phyloP scores from a whole-genome alignment of 2,888 invertebrate species.

The Prosapia bicincta region DNA sequence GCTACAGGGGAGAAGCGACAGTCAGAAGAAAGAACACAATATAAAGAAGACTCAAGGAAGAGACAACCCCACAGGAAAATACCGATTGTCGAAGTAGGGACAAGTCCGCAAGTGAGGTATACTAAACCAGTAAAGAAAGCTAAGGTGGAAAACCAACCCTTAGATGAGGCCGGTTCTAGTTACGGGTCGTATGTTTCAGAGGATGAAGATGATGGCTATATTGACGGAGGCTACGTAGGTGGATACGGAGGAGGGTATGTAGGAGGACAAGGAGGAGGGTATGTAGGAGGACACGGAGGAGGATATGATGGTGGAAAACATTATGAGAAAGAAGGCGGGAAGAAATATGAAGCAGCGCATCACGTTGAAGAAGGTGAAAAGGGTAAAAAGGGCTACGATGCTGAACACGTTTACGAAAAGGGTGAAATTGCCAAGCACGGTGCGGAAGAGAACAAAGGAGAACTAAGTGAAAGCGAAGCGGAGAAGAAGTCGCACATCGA shows the following conservation, averaged over 20 bases:
- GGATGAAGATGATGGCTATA: conserved; percentile 29
- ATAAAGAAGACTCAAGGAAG: not conserved
- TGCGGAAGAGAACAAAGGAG: conserved; percentile 53
- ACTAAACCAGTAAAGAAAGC: not conserved
- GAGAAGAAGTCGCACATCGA: conserved; percentile 55
- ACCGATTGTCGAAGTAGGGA: not conserved
- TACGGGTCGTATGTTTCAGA: conserved; percentile 26
- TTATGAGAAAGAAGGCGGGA: conserved; percentile 48
- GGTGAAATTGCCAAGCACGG: conserved; percentile 56
- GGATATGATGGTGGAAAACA: conserved; percentile 38
- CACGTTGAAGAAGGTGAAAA: conserved; percentile 55
- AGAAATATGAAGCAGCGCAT: conserved; percentile 50
- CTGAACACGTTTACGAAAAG: conserved; percentile 53
- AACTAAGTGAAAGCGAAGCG: conserved; percentile 53
- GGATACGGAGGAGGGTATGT: conserved; percentile 19
- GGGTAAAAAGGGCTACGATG: conserved; percentile 55
- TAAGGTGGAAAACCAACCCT: conserved; percentile 17
- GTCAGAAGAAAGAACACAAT: not conserved
- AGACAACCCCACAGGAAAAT: not conserved
- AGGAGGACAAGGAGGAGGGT: conserved; percentile 11
- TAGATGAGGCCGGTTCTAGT: conserved; percentile 29
- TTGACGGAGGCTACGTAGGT: conserved; percentile 19
- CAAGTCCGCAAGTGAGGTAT: not conserved
- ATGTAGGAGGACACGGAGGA: conserved; percentile 17
- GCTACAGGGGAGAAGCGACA: not conserved